Evolutionary conservation across 2,113 vertebrate species (phyloP).

Genomic region (Sula dactylatra): DNA sequence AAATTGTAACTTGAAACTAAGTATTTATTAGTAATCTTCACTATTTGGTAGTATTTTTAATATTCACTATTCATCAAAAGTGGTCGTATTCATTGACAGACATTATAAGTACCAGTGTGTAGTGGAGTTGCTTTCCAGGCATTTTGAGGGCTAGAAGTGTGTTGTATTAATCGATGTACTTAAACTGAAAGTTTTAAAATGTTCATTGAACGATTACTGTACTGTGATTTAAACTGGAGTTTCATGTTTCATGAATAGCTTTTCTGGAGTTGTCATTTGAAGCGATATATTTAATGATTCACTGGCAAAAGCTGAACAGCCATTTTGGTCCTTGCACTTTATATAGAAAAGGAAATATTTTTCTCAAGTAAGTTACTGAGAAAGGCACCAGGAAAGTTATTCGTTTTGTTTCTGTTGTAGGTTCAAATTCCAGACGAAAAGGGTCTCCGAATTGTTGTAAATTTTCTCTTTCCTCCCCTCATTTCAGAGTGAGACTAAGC

Average conservation of each 20-base stretch:
- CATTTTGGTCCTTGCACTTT: neutral
- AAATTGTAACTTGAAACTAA: neutral
- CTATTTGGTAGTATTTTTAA: neutral
- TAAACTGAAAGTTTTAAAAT: rapidly evolving
- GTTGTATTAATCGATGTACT: neutral
- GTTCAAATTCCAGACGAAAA: neutral
- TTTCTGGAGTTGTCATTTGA: neutral
- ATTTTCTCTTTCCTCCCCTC: neutral
- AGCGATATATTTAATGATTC: neutral
- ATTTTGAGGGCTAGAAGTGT: neutral
- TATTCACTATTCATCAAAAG: neutral
- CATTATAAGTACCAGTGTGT: neutral
- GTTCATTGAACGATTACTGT: rapidly evolving
- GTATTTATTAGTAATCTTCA: neutral
- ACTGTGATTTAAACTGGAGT: neutral
- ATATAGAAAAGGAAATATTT: neutral
- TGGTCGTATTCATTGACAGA: neutral
- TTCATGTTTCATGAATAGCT: neutral
- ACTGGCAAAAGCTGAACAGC: neutral
- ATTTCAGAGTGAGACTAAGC: neutral
- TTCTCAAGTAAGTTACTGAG: neutral
- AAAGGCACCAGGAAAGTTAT: neutral
- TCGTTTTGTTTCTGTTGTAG: neutral
- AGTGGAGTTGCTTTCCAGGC: neutral
- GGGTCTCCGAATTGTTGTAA: neutral